A percentile compares a stretch with the other conserved stretches of the same genome.
phyloP scores from a whole-genome alignment of 1,140 invertebrate genomes.

The Scaptomyza pallida region DNA sequence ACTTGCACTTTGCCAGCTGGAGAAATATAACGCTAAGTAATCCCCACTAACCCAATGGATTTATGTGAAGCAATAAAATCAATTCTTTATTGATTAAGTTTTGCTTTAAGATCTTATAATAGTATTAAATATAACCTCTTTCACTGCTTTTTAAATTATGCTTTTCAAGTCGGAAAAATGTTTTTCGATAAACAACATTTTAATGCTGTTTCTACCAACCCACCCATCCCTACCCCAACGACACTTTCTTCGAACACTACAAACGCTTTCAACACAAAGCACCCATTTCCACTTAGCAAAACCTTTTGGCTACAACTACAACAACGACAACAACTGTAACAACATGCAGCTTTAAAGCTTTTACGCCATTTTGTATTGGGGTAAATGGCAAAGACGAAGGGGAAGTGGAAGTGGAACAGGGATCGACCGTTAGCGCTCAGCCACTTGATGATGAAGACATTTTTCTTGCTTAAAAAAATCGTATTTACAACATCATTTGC shows the following conservation, averaged over 20 bases:
- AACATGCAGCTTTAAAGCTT: slow-evolving; percentile 22
- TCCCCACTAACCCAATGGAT: neutral
- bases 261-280: slow-evolving; percentile 25
- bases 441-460: slow-evolving; percentile 72
- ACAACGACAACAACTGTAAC: slow-evolving; percentile 8
- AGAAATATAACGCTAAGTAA: slow-evolving; percentile 4
- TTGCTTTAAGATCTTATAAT: too few relatives aligned
- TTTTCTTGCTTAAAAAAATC: slow-evolving; percentile 67
- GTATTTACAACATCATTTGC: slow-evolving; percentile 75
- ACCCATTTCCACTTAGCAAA: slow-evolving; percentile 70
- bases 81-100: too few relatives aligned
- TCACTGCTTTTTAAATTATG: slow-evolving; percentile 6
- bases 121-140: too few relatives aligned
- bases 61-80: too few relatives aligned
- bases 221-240: too few relatives aligned
- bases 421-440: slow-evolving; percentile 2
- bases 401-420: neutral
- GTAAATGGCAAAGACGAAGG: neutral
- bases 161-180: slow-evolving; percentile 8
- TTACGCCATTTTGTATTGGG: slow-evolving; percentile 41
- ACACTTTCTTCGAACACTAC: neutral
- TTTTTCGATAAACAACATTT: slow-evolving; percentile 52
- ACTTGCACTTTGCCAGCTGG: neutral
- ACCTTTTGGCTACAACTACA: slow-evolving; percentile 49
- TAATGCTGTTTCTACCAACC: slow-evolving; percentile 36